Evolutionary conservation across 1,140 invertebrate species (phyloP).

Genomic region (Akabosia matsudoensis): DNA sequence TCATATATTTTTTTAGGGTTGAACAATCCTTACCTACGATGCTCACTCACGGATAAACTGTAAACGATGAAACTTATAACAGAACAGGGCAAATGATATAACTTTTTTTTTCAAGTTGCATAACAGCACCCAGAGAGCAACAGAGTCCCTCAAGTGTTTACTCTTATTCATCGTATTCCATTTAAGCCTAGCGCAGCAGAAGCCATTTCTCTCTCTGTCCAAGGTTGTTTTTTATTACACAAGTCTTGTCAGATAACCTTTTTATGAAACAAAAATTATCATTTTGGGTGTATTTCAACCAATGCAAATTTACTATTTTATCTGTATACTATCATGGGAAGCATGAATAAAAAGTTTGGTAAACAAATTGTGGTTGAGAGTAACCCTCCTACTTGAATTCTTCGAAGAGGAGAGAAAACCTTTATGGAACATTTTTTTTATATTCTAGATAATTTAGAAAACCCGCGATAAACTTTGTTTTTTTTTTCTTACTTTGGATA

Average conservation of each 20-base stretch:
- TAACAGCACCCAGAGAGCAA: not conserved
- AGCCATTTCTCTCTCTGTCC: too few relatives aligned
- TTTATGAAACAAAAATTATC: too few relatives aligned
- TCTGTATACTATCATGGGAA: not conserved
- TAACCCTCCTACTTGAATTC: not conserved
- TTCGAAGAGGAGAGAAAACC: too few relatives aligned
- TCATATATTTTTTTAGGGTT: too few relatives aligned
- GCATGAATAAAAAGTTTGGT: not conserved
- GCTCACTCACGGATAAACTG: not conserved
- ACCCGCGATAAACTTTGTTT: too few relatives aligned
- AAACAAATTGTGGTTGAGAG: not conserved
- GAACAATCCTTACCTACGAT: not conserved
- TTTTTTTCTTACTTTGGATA: too few relatives aligned
- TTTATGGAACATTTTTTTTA: too few relatives aligned
- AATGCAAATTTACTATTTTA: not conserved
- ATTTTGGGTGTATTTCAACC: too few relatives aligned
- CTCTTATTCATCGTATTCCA: not conserved
- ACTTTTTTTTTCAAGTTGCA: not conserved
- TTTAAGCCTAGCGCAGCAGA: too few relatives aligned
- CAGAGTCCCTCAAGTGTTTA: not conserved
- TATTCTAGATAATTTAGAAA: too few relatives aligned
- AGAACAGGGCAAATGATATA: not conserved
- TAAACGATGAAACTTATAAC: not conserved
- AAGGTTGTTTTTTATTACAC: too few relatives aligned
- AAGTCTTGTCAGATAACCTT: too few relatives aligned